phyloP scores from a whole-genome alignment of 2,113 vertebrate genomes.

The Hypanus sabinus region DNA sequence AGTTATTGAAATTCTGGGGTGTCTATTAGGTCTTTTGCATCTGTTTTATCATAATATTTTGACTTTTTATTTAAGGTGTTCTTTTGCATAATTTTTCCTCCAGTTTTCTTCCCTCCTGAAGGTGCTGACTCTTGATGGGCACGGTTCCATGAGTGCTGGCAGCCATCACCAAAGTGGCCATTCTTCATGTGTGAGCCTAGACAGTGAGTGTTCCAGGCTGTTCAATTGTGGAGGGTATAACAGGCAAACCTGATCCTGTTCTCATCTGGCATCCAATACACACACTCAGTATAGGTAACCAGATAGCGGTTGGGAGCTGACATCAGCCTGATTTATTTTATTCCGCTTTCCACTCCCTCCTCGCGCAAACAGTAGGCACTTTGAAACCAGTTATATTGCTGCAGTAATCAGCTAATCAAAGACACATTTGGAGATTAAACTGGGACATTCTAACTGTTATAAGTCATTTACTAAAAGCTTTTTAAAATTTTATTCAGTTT shows the following conservation, averaged over 20 bases:
- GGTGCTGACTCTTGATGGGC: not conserved
- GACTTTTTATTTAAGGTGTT: not conserved
- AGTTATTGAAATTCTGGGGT: not conserved
- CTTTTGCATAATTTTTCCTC: not conserved
- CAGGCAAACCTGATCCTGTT: conserved; percentile 15
- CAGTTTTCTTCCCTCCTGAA: conserved; percentile 10
- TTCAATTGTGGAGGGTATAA: not conserved
- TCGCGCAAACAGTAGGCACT: not conserved
- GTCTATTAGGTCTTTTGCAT: not conserved
- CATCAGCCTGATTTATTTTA: not conserved
- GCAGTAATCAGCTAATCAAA: not conserved
- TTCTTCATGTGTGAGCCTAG: conserved; percentile 18
- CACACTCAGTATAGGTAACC: not conserved
- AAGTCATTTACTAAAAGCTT: not conserved
- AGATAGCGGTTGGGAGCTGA: not conserved
- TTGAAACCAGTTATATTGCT: not conserved
- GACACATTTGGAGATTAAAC: not conserved
- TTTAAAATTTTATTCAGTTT: not conserved
- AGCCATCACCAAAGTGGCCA: conserved; percentile 6
- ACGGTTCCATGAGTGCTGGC: not conserved
- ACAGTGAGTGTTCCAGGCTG: conserved; percentile 17
- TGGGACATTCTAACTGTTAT: not conserved
- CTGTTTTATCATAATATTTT: not conserved
- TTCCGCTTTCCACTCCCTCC: not conserved
- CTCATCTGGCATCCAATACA: not conserved